These are phyloP conservation scores for Diaphora mendica DNA, from an alignment of 2,888 invertebrate genomes.

Conservation along the genomic window DNA sequence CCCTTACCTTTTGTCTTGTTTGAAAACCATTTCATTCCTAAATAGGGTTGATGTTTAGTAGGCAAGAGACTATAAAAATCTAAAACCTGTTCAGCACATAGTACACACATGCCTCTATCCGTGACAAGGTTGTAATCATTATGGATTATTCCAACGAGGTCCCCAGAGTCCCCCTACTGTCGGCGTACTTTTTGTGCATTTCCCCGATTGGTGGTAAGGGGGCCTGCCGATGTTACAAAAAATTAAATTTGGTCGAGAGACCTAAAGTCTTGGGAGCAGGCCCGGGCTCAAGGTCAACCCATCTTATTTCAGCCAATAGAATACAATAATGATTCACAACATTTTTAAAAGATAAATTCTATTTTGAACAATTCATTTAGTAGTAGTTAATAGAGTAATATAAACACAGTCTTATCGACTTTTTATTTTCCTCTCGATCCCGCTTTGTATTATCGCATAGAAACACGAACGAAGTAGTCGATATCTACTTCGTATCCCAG, in stretches of 20 bases:
- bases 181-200: too few species aligned
- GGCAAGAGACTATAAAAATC: not conserved
- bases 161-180: too few species aligned
- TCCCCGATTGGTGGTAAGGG: too few species aligned
- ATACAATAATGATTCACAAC: not conserved
- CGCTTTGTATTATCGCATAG: not conserved
- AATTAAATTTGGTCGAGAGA: too few species aligned
- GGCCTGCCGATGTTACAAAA: too few species aligned
- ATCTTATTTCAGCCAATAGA: not conserved
- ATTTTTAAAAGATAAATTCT: not conserved
- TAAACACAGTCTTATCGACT: not conserved
- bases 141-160: too few species aligned
- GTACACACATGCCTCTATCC: too few species aligned
- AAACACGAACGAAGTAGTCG: constrained; percentile 6
- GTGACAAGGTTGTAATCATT: too few species aligned
- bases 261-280: not conserved
- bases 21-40: not conserved
- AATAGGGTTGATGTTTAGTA: not conserved
- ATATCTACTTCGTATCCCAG: constrained; percentile 9
- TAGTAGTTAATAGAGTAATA: not conserved
- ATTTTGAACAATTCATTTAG: not conserved
- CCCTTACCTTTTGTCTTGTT: not conserved
- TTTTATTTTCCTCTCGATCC: not conserved
- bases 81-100: too few species aligned
- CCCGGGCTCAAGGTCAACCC: not conserved